A percentile compares a stretch with the other conserved stretches of the same genome.
These are phyloP conservation scores for Cenopis cana DNA, from an alignment of 2,888 invertebrate species.

Conservation along the genomic window DNA sequence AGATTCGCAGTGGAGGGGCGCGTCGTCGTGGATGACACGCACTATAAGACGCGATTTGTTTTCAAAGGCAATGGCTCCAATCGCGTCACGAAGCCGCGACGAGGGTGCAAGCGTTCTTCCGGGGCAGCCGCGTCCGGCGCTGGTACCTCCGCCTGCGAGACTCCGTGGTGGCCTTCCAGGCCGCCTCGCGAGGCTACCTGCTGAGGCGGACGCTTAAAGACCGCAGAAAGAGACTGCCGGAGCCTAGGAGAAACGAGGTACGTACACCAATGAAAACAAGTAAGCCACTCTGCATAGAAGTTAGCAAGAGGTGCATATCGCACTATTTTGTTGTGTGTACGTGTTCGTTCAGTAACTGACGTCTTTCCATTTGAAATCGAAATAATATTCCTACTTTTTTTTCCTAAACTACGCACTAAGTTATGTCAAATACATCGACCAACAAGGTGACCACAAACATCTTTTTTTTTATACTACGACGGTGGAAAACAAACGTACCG, in stretches of 20 bases:
- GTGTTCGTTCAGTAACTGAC: not conserved
- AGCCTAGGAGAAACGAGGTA: conserved; percentile 53
- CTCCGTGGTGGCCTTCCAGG: conserved; percentile 88
- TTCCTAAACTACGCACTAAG: not conserved
- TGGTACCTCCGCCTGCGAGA: conserved; percentile 88
- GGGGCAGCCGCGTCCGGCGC: conserved; percentile 87
- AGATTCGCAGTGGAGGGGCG: too few species aligned
- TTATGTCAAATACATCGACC: not conserved
- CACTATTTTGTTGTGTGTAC: not conserved
- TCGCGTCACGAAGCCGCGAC: conserved; percentile 85
- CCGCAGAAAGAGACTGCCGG: conserved; percentile 59
- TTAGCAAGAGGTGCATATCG: not conserved
- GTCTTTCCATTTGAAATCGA: not conserved
- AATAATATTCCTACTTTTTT: not conserved
- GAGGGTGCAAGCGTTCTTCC: conserved; percentile 92
- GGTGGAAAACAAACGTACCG: too few species aligned
- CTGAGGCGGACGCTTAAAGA: conserved; percentile 84
- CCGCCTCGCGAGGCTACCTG: conserved; percentile 88
- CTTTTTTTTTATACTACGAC: too few species aligned
- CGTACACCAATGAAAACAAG: conserved; percentile 21
- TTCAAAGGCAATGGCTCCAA: conserved; percentile 75
- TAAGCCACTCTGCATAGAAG: not conserved
- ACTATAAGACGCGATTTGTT: not conserved
- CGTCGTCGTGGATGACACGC: too few species aligned
- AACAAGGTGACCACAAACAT: too few species aligned